Percentiles rank a stretch among this genome's conserved stretches.
These are phyloP conservation scores for Unio delphinus DNA, from an alignment of 2,888 invertebrate genomes.

Conservation along the genomic window DNA sequence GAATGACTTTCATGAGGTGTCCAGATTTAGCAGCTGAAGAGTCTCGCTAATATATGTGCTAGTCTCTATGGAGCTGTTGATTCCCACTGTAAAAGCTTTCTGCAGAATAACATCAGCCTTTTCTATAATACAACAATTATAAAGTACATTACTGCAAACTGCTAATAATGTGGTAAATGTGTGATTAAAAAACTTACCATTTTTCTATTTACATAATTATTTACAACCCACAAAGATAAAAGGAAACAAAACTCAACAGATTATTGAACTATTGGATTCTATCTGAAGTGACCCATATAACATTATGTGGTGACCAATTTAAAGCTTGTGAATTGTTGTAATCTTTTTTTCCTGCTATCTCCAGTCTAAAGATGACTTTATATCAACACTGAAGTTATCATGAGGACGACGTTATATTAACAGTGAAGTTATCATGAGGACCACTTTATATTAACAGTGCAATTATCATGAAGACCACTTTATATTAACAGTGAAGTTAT, in stretches of 20 bases:
- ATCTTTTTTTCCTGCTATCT: too few species aligned
- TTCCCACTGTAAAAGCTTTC: constrained; percentile 86
- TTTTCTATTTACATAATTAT: neutral
- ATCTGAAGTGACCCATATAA: too few species aligned
- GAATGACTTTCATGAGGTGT: constrained; percentile 62
- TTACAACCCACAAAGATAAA: neutral
- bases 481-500: too few species aligned
- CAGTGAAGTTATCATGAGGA: too few species aligned
- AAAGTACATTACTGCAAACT: constrained; percentile 1
- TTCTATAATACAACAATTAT: constrained; percentile 75
- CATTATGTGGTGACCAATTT: too few species aligned
- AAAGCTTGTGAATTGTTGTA: too few species aligned
- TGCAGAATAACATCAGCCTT: constrained; percentile 84
- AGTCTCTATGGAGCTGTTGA: constrained; percentile 84
- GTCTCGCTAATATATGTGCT: constrained; percentile 84
- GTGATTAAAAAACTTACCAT: neutral
- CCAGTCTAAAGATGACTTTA: too few species aligned
- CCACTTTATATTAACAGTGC: too few species aligned
- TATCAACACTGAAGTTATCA: too few species aligned
- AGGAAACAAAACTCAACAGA: neutral
- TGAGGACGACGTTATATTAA: too few species aligned
- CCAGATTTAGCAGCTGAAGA: constrained; percentile 85
- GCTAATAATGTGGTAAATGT: neutral
- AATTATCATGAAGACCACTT: too few species aligned
- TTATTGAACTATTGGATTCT: too few species aligned